Evolutionary conservation across 1,140 invertebrate species (phyloP).

Genomic region (Drosophila oshimai): DNA sequence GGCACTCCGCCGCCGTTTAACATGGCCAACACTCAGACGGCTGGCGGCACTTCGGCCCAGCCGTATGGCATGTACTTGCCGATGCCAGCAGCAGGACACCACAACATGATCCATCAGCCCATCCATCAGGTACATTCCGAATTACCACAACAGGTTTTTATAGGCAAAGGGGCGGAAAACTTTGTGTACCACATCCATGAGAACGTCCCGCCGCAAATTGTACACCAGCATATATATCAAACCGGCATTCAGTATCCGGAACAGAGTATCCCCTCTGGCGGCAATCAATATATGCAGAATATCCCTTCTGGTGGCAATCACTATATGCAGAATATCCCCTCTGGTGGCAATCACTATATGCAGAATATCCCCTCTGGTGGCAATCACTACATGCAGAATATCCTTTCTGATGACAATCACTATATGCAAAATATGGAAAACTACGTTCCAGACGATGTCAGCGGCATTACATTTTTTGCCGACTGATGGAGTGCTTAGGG

Average conservation of each 20-base stretch:
- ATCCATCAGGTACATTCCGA: slow-evolving; percentile 86
- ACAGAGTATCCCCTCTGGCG: neutral
- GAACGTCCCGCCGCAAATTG: neutral
- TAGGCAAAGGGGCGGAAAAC: slow-evolving; percentile 32
- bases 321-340: slow-evolving; percentile 12
- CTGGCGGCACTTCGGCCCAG: slow-evolving; percentile 87
- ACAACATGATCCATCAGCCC: slow-evolving; percentile 89
- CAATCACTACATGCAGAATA: no score
- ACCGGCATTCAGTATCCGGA: neutral
- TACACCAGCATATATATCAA: slow-evolving; percentile 39
- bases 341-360: no score
- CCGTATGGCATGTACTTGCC: slow-evolving; percentile 89
- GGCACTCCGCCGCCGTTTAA: slow-evolving; percentile 92
- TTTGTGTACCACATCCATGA: slow-evolving; percentile 7
- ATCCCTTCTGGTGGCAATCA: neutral
- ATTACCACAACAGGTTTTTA: slow-evolving; percentile 17
- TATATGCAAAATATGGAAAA: slow-evolving; percentile 9
- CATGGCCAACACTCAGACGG: slow-evolving; percentile 88
- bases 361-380: neutral
- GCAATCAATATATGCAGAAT: no score
- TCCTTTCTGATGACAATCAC: neutral
- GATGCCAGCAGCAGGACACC: slow-evolving; percentile 87
- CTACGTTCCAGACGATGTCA: slow-evolving; percentile 33
- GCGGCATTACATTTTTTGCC: slow-evolving; percentile 49
- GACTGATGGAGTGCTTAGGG: slow-evolving; percentile 21